Conservation (phyloP, 2,797 vertebrate genomes). For the Malurus splendens region DNA sequence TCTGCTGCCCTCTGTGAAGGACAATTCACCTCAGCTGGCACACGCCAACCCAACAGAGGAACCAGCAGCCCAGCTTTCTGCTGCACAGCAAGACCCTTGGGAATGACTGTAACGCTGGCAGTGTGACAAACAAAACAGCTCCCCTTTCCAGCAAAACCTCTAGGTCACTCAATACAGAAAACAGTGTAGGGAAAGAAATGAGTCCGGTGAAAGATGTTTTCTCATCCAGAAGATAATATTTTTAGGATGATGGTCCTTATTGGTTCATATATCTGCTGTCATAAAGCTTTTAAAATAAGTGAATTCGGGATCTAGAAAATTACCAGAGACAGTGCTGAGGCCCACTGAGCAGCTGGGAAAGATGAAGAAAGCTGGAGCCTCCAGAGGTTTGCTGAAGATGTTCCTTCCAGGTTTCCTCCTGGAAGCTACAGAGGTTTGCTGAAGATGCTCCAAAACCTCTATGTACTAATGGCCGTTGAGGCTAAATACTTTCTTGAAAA, state of each 20-base stretch:
- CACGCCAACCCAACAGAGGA: accelerated
- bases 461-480: not conserved
- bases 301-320: not conserved
- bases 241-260: not conserved
- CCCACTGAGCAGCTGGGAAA: not conserved
- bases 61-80: not conserved
- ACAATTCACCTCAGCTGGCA: accelerated
- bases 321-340: not conserved
- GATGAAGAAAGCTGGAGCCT: not conserved
- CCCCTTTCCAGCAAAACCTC: not conserved
- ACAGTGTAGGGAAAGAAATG: not conserved
- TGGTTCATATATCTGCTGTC: not conserved
- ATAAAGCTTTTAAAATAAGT: slow-evolving; percentile 9
- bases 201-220: not conserved
- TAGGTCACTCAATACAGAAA: not conserved
- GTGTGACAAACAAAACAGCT: not conserved
- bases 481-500: slow-evolving; percentile 24
- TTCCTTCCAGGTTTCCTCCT: not conserved
- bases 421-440: not conserved
- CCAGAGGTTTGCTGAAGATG: not conserved
- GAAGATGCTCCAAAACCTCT: slow-evolving; percentile 5
- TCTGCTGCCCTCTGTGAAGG: not conserved
- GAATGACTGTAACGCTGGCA: not conserved
- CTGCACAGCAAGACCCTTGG: not conserved
- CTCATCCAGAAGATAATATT: not conserved